Conservation (phyloP, 2,797 vertebrate genomes). For the Peromyscus aztecus region DNA sequence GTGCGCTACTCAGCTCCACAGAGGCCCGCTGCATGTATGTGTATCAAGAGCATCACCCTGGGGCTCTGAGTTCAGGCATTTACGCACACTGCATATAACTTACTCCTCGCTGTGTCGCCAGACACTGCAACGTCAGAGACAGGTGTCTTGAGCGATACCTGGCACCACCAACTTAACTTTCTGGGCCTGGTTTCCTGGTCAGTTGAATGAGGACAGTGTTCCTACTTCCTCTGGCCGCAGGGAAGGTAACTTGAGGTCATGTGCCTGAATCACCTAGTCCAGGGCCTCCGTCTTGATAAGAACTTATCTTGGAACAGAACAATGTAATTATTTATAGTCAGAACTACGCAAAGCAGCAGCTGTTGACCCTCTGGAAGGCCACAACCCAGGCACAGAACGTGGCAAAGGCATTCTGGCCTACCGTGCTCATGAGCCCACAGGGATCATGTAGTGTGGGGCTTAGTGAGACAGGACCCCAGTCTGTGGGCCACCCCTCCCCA, state of each 20-base stretch:
- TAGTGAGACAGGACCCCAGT: not conserved
- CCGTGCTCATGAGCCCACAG: accelerated
- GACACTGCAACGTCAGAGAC: accelerated
- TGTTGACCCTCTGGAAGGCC: not conserved
- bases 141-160: not conserved
- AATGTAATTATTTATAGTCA: not conserved
- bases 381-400: not conserved
- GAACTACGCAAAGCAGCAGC: not conserved
- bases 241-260: not conserved
- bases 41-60: not conserved
- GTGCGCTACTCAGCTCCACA: accelerated
- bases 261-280: not conserved
- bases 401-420: not conserved
- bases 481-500: too few species aligned
- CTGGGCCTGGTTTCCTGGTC: not conserved
- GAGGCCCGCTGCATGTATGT: not conserved
- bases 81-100: accelerated
- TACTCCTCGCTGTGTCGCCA: accelerated
- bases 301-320: not conserved
- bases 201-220: not conserved
- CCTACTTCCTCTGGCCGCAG: too few species aligned
- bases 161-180: too few species aligned
- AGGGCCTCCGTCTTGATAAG: not conserved
- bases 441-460: accelerated
- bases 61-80: not conserved